These are phyloP conservation scores for Ichneumoninae sp. DNA, from an alignment of 2,888 invertebrate species.

Conservation along the genomic window DNA sequence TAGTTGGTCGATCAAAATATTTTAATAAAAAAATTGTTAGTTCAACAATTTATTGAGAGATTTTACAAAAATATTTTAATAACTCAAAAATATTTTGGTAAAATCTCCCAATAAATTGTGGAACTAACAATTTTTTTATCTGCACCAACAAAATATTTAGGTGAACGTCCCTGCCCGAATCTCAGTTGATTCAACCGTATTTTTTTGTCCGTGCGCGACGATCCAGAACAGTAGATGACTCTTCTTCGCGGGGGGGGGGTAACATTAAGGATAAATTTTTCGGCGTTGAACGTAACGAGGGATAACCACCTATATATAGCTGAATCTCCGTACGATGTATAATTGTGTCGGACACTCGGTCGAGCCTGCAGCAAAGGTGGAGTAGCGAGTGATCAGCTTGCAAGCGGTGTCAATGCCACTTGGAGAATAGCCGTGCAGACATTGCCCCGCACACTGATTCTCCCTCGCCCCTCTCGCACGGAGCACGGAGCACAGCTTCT, in stretches of 20 bases:
- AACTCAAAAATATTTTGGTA: no score
- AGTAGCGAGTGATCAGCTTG: conserved; percentile 51
- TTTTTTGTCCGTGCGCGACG: not conserved
- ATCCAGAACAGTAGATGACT: no score
- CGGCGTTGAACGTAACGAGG: conserved; percentile 14
- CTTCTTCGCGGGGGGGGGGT: not conserved
- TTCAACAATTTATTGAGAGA: no score
- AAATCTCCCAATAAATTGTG: no score
- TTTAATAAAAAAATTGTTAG: no score
- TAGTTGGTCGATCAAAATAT: no score
- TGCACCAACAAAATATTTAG: no score
- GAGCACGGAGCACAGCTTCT: conserved; percentile 61
- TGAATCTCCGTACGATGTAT: conserved; percentile 1
- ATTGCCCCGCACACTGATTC: conserved; percentile 26
- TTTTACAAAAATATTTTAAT: no score
- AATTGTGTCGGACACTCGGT: conserved; percentile 7
- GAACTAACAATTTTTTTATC: no score
- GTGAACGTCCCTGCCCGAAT: no score
- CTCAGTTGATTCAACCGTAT: no score
- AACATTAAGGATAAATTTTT: conserved; percentile 48
- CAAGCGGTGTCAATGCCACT: conserved; percentile 72
- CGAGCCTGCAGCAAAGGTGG: conserved; percentile 26
- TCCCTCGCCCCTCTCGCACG: conserved; percentile 44
- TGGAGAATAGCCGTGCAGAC: conserved; percentile 41
- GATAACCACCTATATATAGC: not conserved